Evolutionary conservation across 1,140 invertebrate genomes (phyloP).

Genomic region (Hylaeus anthracinus): DNA sequence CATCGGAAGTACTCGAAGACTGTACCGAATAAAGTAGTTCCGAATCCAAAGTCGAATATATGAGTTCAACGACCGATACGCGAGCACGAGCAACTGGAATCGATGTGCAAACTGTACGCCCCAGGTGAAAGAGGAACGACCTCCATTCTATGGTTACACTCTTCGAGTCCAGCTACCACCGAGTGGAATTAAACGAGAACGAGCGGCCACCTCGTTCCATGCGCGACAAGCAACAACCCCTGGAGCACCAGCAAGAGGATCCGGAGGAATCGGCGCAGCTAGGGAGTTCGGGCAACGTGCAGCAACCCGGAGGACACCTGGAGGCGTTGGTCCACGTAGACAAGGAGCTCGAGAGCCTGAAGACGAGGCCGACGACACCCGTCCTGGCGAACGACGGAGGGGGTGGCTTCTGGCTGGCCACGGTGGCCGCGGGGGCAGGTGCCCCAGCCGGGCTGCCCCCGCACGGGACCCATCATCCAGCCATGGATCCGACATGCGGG

Average conservation of each 20-base stretch:
- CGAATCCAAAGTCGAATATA: no score
- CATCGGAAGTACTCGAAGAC: neutral
- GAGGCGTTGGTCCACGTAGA: slow-evolving; percentile 60
- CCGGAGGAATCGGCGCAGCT: slow-evolving; percentile 48
- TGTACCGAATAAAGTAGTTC: neutral
- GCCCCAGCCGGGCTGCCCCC: slow-evolving; percentile 78
- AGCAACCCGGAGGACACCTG: slow-evolving; percentile 39
- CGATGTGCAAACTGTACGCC: neutral
- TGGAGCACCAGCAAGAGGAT: slow-evolving; percentile 55
- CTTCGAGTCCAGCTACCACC: no score
- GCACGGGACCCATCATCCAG: slow-evolving; percentile 77
- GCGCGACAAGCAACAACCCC: slow-evolving; percentile 71
- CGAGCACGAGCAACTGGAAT: no score
- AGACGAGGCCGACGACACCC: slow-evolving; percentile 78
- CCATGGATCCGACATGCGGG: slow-evolving; percentile 75
- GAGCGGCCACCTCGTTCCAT: slow-evolving; percentile 56
- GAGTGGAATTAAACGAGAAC: neutral
- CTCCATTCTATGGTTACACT: no score
- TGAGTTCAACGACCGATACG: no score
- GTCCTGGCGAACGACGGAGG: slow-evolving; percentile 80
- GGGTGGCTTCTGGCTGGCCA: slow-evolving; percentile 82
- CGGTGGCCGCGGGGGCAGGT: slow-evolving; percentile 80
- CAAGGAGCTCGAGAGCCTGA: slow-evolving; percentile 71
- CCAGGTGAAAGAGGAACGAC: no score
- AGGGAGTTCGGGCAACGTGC: slow-evolving; percentile 51